Percentiles rank a stretch among this genome's conserved stretches.
These are phyloP conservation scores for Dascyllus trimaculatus DNA, from an alignment of 2,113 vertebrate genomes.

Conservation along the genomic window DNA sequence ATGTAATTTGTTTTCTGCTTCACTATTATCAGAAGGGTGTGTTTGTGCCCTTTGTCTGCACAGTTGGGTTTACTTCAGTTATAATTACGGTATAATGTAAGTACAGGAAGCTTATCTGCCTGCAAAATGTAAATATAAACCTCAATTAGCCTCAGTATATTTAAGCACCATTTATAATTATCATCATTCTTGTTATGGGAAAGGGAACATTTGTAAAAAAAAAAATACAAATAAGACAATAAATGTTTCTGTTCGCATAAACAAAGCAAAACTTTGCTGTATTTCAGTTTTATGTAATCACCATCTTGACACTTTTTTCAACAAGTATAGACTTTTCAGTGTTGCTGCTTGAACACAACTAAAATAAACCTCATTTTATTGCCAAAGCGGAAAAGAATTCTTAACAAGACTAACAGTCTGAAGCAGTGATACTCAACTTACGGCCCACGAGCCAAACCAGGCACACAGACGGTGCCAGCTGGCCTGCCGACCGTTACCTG, in stretches of 20 bases:
- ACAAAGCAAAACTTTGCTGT: not conserved
- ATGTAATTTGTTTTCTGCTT: constrained; percentile 25
- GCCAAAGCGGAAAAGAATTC: too few species aligned
- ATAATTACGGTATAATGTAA: not conserved
- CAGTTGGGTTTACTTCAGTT: not conserved
- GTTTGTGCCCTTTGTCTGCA: constrained; percentile 2
- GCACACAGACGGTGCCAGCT: too few species aligned
- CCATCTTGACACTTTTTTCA: not conserved
- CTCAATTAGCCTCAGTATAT: not conserved
- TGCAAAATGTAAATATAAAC: constrained; percentile 19
- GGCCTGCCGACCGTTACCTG: too few species aligned
- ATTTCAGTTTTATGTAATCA: not conserved
- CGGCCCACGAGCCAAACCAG: too few species aligned
- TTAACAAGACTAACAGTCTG: too few species aligned
- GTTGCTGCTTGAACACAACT: too few species aligned
- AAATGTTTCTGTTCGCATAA: not conserved
- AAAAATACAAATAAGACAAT: not conserved
- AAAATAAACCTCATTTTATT: too few species aligned
- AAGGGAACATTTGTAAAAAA: too few species aligned
- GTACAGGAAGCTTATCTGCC: constrained; percentile 3
- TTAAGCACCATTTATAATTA: not conserved
- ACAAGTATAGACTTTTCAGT: too few species aligned
- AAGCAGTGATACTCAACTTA: too few species aligned
- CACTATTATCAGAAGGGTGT: constrained; percentile 10
- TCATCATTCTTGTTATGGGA: not conserved